Base-by-base conservation (phyloP, 2,888 invertebrate species). In the Magallana nippona region DNA sequence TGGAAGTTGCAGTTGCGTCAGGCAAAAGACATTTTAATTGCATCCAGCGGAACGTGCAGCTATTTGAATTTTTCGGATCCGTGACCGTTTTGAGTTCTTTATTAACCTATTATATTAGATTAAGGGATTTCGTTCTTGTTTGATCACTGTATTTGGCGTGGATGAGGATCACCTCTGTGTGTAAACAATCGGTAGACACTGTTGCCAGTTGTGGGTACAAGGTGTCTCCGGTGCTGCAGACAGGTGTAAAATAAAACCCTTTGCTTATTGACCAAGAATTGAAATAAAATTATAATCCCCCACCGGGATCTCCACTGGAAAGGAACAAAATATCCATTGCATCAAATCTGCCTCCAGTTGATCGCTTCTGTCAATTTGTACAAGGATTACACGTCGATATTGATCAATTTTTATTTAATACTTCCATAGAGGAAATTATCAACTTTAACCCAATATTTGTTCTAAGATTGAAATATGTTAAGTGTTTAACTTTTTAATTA, bases 401-500 rank as follows among this genome's bases (percentile, higher is more conserved):
- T 71, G 27, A 71, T 71, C 71, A 71, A 22, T 13, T 27, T 71
- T 71, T 22, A 71, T 15, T 71, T 71, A 71, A 71, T 71, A 22
- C 71, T 71, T 55, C 19, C 55, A 82, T 77, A 82, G 57, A 82
- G 63, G 82, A 82, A 82, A 71, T 71, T 55, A 71, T 71, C 63
- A 82, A 82, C 11, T 19, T 56, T n/a, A 55, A 55, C 32, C 63
- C 13, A 83, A 81, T 83, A 83, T 79, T 79, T 78, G 79, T 62
- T 57, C 55, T 17, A 78, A 79, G 82, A 55, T 71, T 82, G 63
- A 82, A 60, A 60, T 82, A 71, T 63, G 19, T 71, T 60, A 57
- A 82, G 78, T 32, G 56, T 55, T 71, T 84, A 82, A 84, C 79
- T 80, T 78, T 86, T 79, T 83, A 19, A 80, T 83, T 81, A 78